Base-by-base conservation (phyloP, 2,888 invertebrate species). In the Merodon equestris region DNA sequence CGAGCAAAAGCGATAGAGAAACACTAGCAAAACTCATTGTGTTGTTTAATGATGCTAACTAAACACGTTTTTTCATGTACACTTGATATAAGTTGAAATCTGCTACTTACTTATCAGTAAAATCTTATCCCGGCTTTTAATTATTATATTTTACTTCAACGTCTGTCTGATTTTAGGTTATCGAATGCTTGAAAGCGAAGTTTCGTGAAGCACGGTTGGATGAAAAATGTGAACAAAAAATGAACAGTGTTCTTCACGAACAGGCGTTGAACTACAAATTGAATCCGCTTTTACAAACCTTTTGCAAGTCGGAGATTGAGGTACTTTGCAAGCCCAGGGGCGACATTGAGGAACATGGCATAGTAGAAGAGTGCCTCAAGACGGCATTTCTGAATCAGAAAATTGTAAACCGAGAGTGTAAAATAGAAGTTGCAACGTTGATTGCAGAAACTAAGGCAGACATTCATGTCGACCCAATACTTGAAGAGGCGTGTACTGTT, bases 361-460 rank as follows among this genome's bases (percentile, higher is more conserved):
- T 91, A 53, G 91, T 92, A 0, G 95, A 97, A 87, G 98, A 98
- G 89, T 99, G 99, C 89, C 90, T 99, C 40, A 98, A 98, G 89
- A 92, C 93, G 83, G 94, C 95, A 12, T 92, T 96, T 66, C 90
- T 95, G 68, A 92, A 92, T 83, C 93, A 93, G 82, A 91, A 92
- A 86, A 93, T 96, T 60, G 92, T 93, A 77, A 93, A 93, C 36
- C 91, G 92, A 9, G 93, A 93, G 82, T 97, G 97, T 87, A 92
- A 93, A 48, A 90, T 93, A 76, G 97, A 97, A 90, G 94, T 99
- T 15, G 96, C 96, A 0, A 93, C 94, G 83, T 91, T 97, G 76
- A 95, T 98, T 82, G 95, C 96, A 84, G 95, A 96, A 87, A 93
- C 95, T 0, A 94, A 95, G 86, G 95, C 97, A 0, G 99, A 99